These are phyloP conservation scores for Aphaenogaster rudis DNA, from an alignment of 1,140 invertebrate genomes.

Conservation along the genomic window DNA sequence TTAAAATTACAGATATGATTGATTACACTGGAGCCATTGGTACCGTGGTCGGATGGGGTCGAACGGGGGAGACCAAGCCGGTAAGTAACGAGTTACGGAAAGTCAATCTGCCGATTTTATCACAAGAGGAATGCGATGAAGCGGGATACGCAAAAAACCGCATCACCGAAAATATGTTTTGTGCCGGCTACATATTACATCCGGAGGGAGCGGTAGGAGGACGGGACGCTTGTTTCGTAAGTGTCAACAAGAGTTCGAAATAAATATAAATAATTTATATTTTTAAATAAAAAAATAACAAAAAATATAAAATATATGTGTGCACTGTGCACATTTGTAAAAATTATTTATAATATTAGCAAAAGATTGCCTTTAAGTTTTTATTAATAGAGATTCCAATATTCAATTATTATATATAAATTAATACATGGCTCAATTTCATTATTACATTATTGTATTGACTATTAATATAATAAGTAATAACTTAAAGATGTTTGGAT, in stretches of 20 bases:
- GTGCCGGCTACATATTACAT: constrained; percentile 89
- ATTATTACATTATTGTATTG: not conserved
- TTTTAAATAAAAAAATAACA: not conserved
- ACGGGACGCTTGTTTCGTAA: constrained; percentile 91
- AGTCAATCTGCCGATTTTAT: constrained; percentile 89
- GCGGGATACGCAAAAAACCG: constrained; percentile 87
- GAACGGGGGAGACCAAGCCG: constrained; percentile 89
- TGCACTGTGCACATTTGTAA: not conserved
- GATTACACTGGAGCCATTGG: constrained; percentile 89
- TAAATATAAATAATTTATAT: not conserved
- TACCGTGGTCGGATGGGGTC: constrained; percentile 93
- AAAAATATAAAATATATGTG: too few relatives aligned
- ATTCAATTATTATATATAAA: not conserved
- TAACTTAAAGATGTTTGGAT: not conserved
- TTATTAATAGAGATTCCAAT: not conserved
- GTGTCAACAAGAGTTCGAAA: constrained; percentile 46
- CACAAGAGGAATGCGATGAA: constrained; percentile 87
- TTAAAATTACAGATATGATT: constrained; percentile 83
- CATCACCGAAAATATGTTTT: constrained; percentile 92
- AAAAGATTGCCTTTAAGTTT: not conserved
- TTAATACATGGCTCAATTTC: not conserved
- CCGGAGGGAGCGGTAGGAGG: constrained; percentile 86
- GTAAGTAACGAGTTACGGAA: constrained; percentile 88
- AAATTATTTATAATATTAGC: not conserved
- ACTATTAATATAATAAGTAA: not conserved